A percentile compares a stretch with the other conserved stretches of the same genome.
Evolutionary conservation across 1,140 invertebrate species (phyloP).

Genomic region (Piezodorus guildinii): DNA sequence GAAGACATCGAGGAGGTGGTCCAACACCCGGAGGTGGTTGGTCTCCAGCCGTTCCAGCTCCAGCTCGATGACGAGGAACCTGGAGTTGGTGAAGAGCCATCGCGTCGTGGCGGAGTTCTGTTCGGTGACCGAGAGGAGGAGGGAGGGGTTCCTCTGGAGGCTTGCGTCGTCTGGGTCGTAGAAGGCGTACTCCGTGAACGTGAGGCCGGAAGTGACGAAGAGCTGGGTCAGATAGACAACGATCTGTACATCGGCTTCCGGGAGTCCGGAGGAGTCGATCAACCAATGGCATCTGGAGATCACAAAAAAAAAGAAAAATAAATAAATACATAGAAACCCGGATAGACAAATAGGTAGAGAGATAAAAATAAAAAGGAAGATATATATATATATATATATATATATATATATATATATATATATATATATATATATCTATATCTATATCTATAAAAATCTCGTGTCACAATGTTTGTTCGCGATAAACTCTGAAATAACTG

Average conservation of each 20-base stretch:
- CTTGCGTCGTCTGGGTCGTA: slow-evolving; percentile 46
- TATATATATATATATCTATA: no score
- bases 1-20: slow-evolving; percentile 69
- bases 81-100: slow-evolving; percentile 54
- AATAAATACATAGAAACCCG: no score
- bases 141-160: slow-evolving; percentile 16
- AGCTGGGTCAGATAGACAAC: slow-evolving; percentile 79
- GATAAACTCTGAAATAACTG: no score
- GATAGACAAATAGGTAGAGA: no score
- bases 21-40: slow-evolving; percentile 67
- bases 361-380: no score
- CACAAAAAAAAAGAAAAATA: no score
- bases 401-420: no score
- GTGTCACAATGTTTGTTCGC: no score
- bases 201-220: slow-evolving; percentile 66
- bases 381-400: no score
- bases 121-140: slow-evolving; percentile 23
- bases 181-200: slow-evolving; percentile 70
- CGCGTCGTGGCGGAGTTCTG: slow-evolving; percentile 51
- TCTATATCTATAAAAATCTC: no score
- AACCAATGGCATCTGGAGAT: slow-evolving; percentile 57
- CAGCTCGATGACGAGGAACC: slow-evolving; percentile 68
- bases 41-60: slow-evolving; percentile 59
- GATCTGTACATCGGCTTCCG: slow-evolving; percentile 37
- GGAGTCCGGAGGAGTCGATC: slow-evolving; percentile 57